Evolutionary conservation across 2,797 vertebrate species (phyloP), one percentile per base, ranked within the genome.

Genomic region (Acanthopagrus latus): DNA sequence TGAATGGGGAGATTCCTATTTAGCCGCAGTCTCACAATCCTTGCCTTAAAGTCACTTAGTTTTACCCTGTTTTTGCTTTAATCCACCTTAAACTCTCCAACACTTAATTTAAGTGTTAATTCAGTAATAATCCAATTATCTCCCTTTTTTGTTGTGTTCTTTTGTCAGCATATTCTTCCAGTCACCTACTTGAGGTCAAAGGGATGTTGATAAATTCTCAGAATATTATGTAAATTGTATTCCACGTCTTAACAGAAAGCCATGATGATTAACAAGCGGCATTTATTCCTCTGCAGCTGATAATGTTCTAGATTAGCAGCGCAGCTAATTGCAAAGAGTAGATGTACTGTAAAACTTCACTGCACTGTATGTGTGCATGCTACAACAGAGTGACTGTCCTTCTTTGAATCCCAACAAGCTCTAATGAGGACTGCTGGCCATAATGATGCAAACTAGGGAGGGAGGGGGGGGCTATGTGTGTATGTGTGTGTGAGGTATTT

Each of bases 361-460:
- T 3, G 20, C 33, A 44, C 47, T 65, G 27, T 57, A 59, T 44
- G 47, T 81, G 20, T 58, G 75, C 48, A n/a, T 46, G 41, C 48
- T 5, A n/a, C 27, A 65, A 21, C 0, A 48, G 57, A 64, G 60
- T 13, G 5, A 63, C 18, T 3, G 50, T 74, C 47, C 56, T 78
- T 21, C 69, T 75, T 72, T 62, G 56, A 81, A 69, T 71, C 68
- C 13, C 62, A 71, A 38, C 27, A n/a, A 72, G 59, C 62, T 62
- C 63, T 87, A 90, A 85, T 80, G 80, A 91, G 77, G 63, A 86
- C 55, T 55, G 57, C 59, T 78, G 74, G 71, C 64, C 68, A 29
- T 73, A 85, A 85, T 85, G 76, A 88, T 74, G 52, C 25, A 64
- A 79, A 75, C 60, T 46, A 51, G 54, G n/a, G 51, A 48, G 63